phyloP scores from a whole-genome alignment of 2,888 invertebrate species.

The Drosophila pegasa region DNA sequence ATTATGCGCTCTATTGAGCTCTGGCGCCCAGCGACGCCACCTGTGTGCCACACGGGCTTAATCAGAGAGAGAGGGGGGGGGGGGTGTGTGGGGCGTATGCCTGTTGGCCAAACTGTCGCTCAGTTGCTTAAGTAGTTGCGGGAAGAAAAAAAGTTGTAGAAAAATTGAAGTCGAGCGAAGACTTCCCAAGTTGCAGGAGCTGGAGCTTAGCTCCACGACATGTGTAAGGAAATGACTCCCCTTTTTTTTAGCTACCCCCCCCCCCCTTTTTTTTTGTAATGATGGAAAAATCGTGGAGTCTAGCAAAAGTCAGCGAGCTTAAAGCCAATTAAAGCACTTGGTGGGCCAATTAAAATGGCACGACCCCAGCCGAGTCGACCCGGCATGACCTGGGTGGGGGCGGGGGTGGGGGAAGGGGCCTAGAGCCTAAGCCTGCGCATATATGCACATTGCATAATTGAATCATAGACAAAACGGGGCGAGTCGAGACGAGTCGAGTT shows the following conservation, averaged over 20 bases:
- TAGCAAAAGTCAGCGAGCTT: slow-evolving; percentile 36
- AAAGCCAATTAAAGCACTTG: slow-evolving; percentile 74
- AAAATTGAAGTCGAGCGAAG: slow-evolving; percentile 33
- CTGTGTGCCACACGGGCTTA: slow-evolving; percentile 5
- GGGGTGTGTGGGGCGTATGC: neutral
- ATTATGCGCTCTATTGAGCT: slow-evolving; percentile 75
- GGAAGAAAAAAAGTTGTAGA: neutral
- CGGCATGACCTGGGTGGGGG: too few relatives aligned
- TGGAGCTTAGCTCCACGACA: slow-evolving; percentile 26
- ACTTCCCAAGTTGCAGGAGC: slow-evolving; percentile 20
- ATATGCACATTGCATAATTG: slow-evolving; percentile 69
- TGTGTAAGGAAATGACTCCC: slow-evolving; percentile 31
- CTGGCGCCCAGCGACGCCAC: slow-evolving; percentile 28
- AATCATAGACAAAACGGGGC: slow-evolving; percentile 58
- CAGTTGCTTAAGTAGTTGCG: slow-evolving; percentile 49
- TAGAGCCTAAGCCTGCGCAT: slow-evolving; percentile 36
- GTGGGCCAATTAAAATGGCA: slow-evolving; percentile 71
- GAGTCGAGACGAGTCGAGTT: slow-evolving; percentile 13
- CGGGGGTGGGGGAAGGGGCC: too few relatives aligned
- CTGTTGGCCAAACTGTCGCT: slow-evolving; percentile 51
- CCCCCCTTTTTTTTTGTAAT: too few relatives aligned
- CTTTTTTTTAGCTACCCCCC: neutral
- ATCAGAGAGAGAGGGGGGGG: slow-evolving; percentile 19
- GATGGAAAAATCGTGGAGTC: slow-evolving; percentile 26
- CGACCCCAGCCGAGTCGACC: too few relatives aligned